Base-by-base conservation (phyloP, 2,797 vertebrate genomes). In the Cryptoprocta ferox region DNA sequence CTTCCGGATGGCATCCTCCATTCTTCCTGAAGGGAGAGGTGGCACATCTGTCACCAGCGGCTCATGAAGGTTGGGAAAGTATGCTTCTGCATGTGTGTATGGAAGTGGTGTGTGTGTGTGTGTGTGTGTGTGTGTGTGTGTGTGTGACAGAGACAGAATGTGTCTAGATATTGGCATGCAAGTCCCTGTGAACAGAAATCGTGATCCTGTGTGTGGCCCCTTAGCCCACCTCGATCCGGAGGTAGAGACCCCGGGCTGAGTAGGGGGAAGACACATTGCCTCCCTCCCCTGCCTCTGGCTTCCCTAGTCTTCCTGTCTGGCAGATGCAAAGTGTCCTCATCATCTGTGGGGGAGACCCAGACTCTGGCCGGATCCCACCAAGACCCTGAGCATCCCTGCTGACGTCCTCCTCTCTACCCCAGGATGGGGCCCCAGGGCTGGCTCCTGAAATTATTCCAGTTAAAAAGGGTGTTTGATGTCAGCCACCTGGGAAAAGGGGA, bases 221-320 rank as follows among this genome's bases (percentile, higher is more conserved):
- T 39, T 81, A 7, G 92, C 71, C 76, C 0, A 15, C 86, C 86
- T 75, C 63, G 28, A 39, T 56, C 91, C 96, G 95, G 97, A 97
- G 95, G 87, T 82, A 80, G 89, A 89, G 65, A 45, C 68, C 97
- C 81, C 28, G 37, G 50, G 37, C 68, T 14, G 73, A 87, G 68
- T 78, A 2, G 53, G 39, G 63, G 56, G 70, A 59, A 66, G 76
- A 81, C 68, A n/a, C 3, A 70, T 59, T 73, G 82, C 87, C 59
- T 93, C 42, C 89, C 66, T 96, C 91, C 92, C 61, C 95, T 78
- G 86, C 76, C 84, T 95, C 91, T 61, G 82, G 93, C 93, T 91
- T 96, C 95, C 61, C 84, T 79, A 85, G 92, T 84, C 90, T 98
- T 98, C 95, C 97, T 90, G 92, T 97, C 96, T 97, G 97, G 97